phyloP scores from a whole-genome alignment of 2,797 vertebrate species.

The Oryzias sinensis region DNA sequence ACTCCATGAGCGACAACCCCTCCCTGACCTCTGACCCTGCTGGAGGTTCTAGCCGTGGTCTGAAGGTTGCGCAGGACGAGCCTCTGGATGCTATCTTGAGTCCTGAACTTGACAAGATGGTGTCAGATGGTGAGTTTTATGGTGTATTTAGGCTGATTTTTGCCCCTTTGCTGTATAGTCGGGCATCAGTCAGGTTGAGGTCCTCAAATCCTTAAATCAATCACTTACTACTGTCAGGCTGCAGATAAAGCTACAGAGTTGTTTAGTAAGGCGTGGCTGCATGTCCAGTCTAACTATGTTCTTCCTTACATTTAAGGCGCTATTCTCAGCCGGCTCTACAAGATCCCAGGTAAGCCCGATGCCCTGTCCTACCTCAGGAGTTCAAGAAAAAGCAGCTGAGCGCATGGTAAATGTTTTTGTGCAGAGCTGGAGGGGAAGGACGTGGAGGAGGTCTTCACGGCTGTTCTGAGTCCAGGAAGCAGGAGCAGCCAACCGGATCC shows the following conservation, averaged over 20 bases:
- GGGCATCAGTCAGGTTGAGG: too few species aligned
- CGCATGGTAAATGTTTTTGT: not conserved
- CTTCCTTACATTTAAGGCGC: conserved; percentile 78
- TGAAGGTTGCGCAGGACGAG: conserved; percentile 83
- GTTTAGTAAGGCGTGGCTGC: too few species aligned
- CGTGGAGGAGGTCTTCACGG: conserved; percentile 96
- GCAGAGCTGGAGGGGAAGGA: conserved; percentile 95
- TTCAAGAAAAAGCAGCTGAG: too few species aligned
- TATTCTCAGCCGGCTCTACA: conserved; percentile 94
- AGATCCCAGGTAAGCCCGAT: conserved; percentile 88
- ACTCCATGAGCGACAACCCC: conserved; percentile 76
- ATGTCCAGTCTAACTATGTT: not conserved
- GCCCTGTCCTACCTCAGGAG: not conserved
- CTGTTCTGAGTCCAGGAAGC: conserved; percentile 87
- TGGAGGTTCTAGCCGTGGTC: conserved; percentile 67
- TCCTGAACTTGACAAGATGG: conserved; percentile 97
- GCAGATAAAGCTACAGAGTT: too few species aligned
- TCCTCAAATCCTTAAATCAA: too few species aligned
- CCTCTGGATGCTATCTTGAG: conserved; percentile 93
- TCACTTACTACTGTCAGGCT: too few species aligned
- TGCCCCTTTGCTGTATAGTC: not conserved
- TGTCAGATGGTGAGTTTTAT: conserved; percentile 88
- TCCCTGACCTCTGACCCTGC: conserved; percentile 73
- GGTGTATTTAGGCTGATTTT: not conserved
- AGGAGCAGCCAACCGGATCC: conserved; percentile 67